Percentiles rank a stretch among this genome's conserved stretches.
Conservation (phyloP, 92 coral and sea anemone genomes). For the Bergia sp. region DNA sequence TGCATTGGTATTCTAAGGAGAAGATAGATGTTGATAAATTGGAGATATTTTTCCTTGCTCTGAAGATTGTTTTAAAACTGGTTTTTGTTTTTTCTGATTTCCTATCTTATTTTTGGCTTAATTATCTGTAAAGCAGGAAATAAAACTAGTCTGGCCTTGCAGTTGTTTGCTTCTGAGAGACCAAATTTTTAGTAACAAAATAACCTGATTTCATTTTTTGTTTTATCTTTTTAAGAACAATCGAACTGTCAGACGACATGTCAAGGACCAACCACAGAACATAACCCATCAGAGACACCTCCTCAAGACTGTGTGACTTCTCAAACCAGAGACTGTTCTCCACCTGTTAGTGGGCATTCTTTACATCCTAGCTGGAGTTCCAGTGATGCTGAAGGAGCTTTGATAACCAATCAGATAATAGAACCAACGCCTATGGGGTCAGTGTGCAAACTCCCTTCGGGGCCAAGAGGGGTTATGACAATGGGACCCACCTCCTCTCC, state of each 20-base stretch:
- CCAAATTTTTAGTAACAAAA: no score
- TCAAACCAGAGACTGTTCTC: slow-evolving; percentile 1
- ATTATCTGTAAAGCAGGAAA: no score
- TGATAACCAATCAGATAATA: neutral
- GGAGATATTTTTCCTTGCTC: no score
- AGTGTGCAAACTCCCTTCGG: neutral
- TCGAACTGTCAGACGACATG: slow-evolving; percentile 2
- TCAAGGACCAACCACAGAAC: neutral
- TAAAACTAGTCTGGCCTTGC: no score
- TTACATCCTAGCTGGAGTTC: slow-evolving; percentile 9
- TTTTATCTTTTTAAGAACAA: slow-evolving; percentile 24
- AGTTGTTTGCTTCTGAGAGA: no score
- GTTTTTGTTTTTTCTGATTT: no score
- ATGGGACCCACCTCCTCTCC: neutral
- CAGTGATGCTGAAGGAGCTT: neutral
- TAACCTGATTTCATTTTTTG: neutral
- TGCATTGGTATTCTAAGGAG: no score
- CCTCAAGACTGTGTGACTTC: slow-evolving; percentile 9
- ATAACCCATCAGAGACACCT: neutral
- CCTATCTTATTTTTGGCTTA: no score
- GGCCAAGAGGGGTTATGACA: neutral
- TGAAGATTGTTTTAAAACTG: no score
- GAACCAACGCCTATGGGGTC: neutral
- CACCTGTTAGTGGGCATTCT: neutral
- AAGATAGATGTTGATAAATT: no score